Evolutionary conservation across 2,888 invertebrate genomes (phyloP), one percentile per base, ranked within the genome.

Genomic region (Diarsia mendica): DNA sequence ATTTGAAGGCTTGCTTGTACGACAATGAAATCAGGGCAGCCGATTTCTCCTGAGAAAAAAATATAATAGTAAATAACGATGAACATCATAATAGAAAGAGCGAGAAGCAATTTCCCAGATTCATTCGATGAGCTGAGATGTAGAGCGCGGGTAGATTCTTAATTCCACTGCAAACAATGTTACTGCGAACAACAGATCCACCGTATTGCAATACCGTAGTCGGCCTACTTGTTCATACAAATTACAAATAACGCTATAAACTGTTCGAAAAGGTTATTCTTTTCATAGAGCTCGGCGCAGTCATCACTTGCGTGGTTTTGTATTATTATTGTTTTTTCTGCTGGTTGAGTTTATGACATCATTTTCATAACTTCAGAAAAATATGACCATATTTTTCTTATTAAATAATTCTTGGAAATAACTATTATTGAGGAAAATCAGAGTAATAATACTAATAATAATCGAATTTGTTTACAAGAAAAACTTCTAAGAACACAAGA

Each of bases 41-140:
- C 87, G 91, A 92, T 95, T 95, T 94, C 94, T 92, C 92, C 83
- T 90, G 91, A 92, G 92, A 94, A 93, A 92, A 90, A 91, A 90
- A 72, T 87, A 86, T 88, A 90, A 89, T 87, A 75, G 76, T 82
- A 92, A 91, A 91, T 90, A 90, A 90, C 89, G 80, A 87, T 88
- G 84, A 89, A 90, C 90, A 89, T 87, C 84, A 93, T 92, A 94
- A 94, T 94, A 90, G 92, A 89, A 91, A 92, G 89, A 91, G 91
- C 87, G 89, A 90, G 88, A 93, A 90, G 92, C 88, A 91, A 93
- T 95, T 95, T 96, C 95, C 92, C 94, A 95, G 93, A 93, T 92
- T 91, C 89, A 87, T 92, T 92, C 90, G 90, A 93, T 91, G 90
- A 89, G 89, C 87, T 91, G 87, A 88, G 89, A 95, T 94, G 94